phyloP scores from a whole-genome alignment of 92 coral and sea anemone genomes.

The Porites evermanni region DNA sequence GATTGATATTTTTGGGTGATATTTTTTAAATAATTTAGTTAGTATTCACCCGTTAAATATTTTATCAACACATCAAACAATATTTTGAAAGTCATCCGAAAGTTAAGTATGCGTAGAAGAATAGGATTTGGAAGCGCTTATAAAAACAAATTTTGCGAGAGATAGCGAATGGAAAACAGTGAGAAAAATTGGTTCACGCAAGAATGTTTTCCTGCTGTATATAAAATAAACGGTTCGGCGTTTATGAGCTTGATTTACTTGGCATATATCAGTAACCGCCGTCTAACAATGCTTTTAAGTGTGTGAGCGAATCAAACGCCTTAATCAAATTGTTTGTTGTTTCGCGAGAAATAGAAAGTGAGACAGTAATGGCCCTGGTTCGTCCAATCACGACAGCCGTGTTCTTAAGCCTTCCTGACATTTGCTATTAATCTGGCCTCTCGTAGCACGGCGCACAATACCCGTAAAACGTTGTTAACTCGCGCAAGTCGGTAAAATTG shows the following conservation, averaged over 20 bases:
- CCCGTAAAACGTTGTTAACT: constrained; percentile 19
- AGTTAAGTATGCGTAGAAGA: constrained; percentile 76
- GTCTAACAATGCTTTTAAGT: constrained; percentile 42
- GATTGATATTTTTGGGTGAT: constrained; percentile 47
- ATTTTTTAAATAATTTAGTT: constrained; percentile 59
- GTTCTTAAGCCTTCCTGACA: constrained; percentile 77
- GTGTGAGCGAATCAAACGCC: constrained; percentile 70
- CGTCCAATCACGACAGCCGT: constrained; percentile 71
- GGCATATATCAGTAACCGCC: constrained; percentile 27
- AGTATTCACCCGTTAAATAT: constrained; percentile 54
- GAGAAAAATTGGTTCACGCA: background rate
- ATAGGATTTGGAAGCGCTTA: background rate
- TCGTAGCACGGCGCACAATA: constrained; percentile 31
- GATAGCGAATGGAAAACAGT: background rate
- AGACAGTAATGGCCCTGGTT: constrained; percentile 64
- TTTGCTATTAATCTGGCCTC: constrained; percentile 64
- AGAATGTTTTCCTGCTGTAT: background rate
- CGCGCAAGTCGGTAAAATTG: constrained; percentile 11
- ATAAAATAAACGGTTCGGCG: background rate
- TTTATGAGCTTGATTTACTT: constrained; percentile 15
- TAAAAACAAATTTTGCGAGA: background rate
- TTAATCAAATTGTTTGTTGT: constrained; percentile 46
- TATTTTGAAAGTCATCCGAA: constrained; percentile 78
- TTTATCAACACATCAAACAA: constrained; percentile 69
- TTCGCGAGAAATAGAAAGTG: constrained; percentile 55